Conservation (phyloP, 92 coral and sea anemone species). For the Chrysogorgia sp. region DNA sequence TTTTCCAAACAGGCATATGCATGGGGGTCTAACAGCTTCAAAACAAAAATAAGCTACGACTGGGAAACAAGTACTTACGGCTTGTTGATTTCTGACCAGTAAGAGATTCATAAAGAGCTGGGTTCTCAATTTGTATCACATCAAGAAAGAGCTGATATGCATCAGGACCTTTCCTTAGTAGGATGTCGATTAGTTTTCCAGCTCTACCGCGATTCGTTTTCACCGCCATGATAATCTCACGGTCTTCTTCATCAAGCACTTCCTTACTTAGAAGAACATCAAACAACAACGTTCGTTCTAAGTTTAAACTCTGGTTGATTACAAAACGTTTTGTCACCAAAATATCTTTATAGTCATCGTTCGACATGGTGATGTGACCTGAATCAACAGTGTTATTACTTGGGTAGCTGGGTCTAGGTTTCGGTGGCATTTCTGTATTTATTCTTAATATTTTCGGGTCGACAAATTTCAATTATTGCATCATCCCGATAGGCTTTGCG, state of each 20-base stretch:
- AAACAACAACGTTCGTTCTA: constrained; percentile 73
- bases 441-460: too few relatives aligned
- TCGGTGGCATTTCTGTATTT: too few relatives aligned
- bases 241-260: constrained; percentile 75
- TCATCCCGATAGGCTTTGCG: too few relatives aligned
- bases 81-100: constrained; percentile 53
- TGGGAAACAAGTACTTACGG: background rate
- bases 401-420: too few relatives aligned
- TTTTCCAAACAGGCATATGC: too few relatives aligned
- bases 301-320: constrained; percentile 67
- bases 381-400: too few relatives aligned
- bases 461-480: too few relatives aligned
- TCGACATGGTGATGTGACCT: too few relatives aligned
- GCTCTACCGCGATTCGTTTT: constrained; percentile 75
- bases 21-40: too few relatives aligned
- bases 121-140: constrained; percentile 75
- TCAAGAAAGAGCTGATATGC: constrained; percentile 74
- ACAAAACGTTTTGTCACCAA: constrained; percentile 74
- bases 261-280: constrained; percentile 72
- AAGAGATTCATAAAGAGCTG: constrained; percentile 67
- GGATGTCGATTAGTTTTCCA: constrained; percentile 70
- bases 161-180: constrained; percentile 67
- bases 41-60: too few relatives aligned
- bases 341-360: constrained; percentile 56
- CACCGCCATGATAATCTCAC: constrained; percentile 73